These are phyloP conservation scores for Drosophila bipectinata DNA, from an alignment of 1,140 invertebrate species.

Conservation along the genomic window DNA sequence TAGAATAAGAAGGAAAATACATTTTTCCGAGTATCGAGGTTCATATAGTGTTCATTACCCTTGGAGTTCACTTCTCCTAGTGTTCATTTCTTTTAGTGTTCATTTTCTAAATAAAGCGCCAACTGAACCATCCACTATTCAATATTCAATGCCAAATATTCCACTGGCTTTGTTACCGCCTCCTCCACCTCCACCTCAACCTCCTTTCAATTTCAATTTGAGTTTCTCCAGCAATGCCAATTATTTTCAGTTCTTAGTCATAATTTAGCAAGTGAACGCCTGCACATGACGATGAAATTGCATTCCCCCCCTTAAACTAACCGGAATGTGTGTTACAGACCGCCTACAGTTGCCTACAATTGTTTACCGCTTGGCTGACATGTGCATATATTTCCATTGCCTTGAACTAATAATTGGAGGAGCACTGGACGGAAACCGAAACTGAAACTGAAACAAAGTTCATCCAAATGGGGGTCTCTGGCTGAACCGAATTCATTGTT, in stretches of 20 bases:
- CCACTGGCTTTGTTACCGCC: neutral
- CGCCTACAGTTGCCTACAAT: neutral
- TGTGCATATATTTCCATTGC: conserved; percentile 63
- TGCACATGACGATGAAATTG: conserved; percentile 56
- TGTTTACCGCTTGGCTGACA: conserved; percentile 34
- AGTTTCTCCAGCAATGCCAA: conserved; percentile 50
- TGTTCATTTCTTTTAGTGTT: neutral
- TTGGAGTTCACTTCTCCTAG: neutral
- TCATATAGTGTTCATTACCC: too few species aligned
- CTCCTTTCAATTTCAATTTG: conserved; percentile 3
- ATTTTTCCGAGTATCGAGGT: too few species aligned
- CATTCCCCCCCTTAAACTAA: conserved; percentile 11
- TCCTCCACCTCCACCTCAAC: too few species aligned
- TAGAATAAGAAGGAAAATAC: too few species aligned
- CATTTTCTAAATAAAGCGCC: conserved; percentile 23
- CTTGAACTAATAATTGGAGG: conserved; percentile 37
- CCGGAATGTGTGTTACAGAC: neutral
- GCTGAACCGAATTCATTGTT: conserved; percentile 12
- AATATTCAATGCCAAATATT: conserved; percentile 20
- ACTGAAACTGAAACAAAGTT: neutral
- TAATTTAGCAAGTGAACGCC: conserved; percentile 65
- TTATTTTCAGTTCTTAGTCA: conserved; percentile 66
- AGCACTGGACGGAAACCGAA: too few species aligned
- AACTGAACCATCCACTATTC: conserved; percentile 35
- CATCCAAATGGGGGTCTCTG: neutral